Evolutionary conservation across 1,140 invertebrate genomes (phyloP), one percentile per base, ranked within the genome.

Genomic region (Dendrolimus kikuchii): DNA sequence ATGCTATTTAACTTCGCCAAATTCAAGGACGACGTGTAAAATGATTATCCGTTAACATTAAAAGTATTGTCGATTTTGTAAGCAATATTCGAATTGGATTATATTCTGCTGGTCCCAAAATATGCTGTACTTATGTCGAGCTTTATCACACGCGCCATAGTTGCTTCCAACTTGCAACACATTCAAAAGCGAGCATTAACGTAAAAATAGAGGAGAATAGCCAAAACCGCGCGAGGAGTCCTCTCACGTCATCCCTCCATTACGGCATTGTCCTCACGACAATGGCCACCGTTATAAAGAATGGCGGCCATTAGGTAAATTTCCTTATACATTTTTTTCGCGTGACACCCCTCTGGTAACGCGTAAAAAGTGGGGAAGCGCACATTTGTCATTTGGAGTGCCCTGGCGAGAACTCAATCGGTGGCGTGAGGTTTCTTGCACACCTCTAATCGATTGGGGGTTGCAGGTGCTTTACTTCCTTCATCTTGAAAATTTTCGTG

Each of bases 241-340:
- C 73, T 59, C 76, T 79, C 80, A 86, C 82, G 82, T 77, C 68
- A 86, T 81, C 78, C 75, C 77, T 81, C 82, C 82, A 86, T 86
- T 86, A 86, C 62, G 66, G 74, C 76, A 81, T 86, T 86, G 82
- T 86, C 74, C 78, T 67, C 46, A 66, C 66, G 71, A 86, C 82
- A 86, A 86, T 84, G 70, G 80, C 67, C 68, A 74, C 69, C 71
- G 77, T 68, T 69, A 82, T 86, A 86, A 85, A 81, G 74, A 82
- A 84, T 84, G 73, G 79, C 57, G 62, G 65, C 79, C 81, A 84
- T 84, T 84, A 84, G 81, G 79, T 82, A 82, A 82, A 85, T 82
- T 85, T 85, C 76, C 81, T 81, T 77, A 82, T 82, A 80, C 80
- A 82, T 83, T 86, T 83, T 81, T 82, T 86, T 86, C 23, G 74